These are phyloP conservation scores for Sphinx pinastri DNA, from an alignment of 2,888 invertebrate species.

Conservation along the genomic window DNA sequence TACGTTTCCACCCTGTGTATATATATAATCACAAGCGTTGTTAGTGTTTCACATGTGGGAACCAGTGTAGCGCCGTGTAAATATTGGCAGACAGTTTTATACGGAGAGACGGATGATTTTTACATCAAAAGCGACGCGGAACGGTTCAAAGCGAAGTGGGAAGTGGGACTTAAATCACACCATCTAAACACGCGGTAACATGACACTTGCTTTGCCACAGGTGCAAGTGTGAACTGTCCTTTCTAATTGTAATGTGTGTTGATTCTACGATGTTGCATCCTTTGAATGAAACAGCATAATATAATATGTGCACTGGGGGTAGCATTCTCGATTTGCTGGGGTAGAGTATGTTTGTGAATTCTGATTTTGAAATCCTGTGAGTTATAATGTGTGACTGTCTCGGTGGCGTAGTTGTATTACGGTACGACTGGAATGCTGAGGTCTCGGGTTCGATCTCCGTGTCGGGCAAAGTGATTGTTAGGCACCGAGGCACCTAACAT, in stretches of 20 bases:
- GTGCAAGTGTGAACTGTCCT: slow-evolving; percentile 12
- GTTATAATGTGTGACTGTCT: too few relatives aligned
- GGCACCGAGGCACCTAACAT: too few relatives aligned
- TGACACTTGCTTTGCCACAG: slow-evolving; percentile 18
- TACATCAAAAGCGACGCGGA: slow-evolving; percentile 71
- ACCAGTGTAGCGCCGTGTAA: slow-evolving; percentile 55
- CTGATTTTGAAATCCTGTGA: not conserved
- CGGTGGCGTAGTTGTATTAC: too few relatives aligned
- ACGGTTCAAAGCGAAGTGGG: slow-evolving; percentile 48
- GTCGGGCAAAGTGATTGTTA: too few relatives aligned
- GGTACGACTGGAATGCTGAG: too few relatives aligned
- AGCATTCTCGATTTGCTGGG: too few relatives aligned
- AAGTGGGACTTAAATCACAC: slow-evolving; percentile 55
- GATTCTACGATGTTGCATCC: not conserved
- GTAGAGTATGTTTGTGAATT: not conserved
- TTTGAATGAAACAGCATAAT: slow-evolving; percentile 1
- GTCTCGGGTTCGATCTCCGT: too few relatives aligned
- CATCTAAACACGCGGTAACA: slow-evolving; percentile 20
- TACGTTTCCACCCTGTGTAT: too few relatives aligned
- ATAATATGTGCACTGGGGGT: too few relatives aligned
- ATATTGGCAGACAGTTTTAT: slow-evolving; percentile 67
- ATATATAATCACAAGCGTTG: not conserved
- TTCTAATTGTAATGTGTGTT: not conserved
- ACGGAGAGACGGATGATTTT: slow-evolving; percentile 68
- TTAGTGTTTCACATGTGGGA: slow-evolving; percentile 28